Base-by-base conservation (phyloP, 2,888 invertebrate genomes). In the Drosophila niveifrons region DNA sequence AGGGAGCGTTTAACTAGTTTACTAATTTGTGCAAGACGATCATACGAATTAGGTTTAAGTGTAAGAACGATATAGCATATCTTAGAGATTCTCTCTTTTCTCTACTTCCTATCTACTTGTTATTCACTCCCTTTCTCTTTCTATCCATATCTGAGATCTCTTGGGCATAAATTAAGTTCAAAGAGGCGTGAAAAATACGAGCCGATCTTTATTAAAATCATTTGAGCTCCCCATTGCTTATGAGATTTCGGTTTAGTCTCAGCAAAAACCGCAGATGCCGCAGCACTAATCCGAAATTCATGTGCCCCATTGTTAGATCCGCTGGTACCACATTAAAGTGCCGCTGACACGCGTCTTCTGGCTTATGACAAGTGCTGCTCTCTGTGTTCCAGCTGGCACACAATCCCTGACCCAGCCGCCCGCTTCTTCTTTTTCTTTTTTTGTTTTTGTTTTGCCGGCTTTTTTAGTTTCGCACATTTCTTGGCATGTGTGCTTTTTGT, bases 161-260 rank as follows among this genome's bases (percentile, higher is more conserved):
- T 64, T 72, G 73, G 75, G 79, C 77, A 73, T 73, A 68, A 85
- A 85, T 88, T 79, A 82, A 74, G 81, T 74, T 74, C 85, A 87
- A 80, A 79, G 69, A 82, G 86, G 84, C 88, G 88, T 87, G 73
- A 87, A 85, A 82, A 87, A 85, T 85, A 70, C 66, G 55, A 66
- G 48, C 51, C 65, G 80, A 82, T 78, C 74, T 71, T 78, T 72
- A 65, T 61, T 44, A 48, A 68, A 67, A 67, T 72, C 64, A 72
- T 72, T 78, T 67, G 39, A 78, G 55, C 66, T 62, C 61, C 51
- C 67, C 70, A 74, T 78, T 73, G 80, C 72, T 59, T 81, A 72
- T 64, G 17, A 18, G 48, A 48, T 71, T 74, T 66, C 13, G 55
- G 17, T 28, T 29, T 18, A 46, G 44, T 23, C 48, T 15, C 15